These are phyloP conservation scores for Penaeus chinensis DNA, from an alignment of 1,140 invertebrate genomes.

Conservation along the genomic window DNA sequence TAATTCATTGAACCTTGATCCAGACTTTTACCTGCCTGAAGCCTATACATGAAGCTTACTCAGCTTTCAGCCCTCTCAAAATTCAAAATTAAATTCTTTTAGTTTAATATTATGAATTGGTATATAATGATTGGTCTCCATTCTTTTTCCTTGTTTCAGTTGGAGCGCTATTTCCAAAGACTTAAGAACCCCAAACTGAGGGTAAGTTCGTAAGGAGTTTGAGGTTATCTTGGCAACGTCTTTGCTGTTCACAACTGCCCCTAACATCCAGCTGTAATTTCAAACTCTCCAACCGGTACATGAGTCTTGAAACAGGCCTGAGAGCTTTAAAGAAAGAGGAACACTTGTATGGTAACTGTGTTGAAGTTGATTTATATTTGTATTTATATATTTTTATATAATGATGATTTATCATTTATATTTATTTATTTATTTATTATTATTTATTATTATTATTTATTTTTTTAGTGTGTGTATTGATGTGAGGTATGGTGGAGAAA, in stretches of 20 bases:
- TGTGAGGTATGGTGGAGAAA: constrained; percentile 10
- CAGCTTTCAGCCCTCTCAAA: constrained; percentile 46
- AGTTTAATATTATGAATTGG: constrained; percentile 57
- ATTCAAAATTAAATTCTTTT: constrained; percentile 60
- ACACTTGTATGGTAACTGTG: too few relatives aligned
- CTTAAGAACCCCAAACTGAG: constrained; percentile 64
- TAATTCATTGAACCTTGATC: too few relatives aligned
- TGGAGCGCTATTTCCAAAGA: constrained; percentile 95
- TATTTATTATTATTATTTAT: background rate
- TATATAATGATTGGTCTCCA: constrained; percentile 64
- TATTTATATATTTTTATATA: constrained; percentile 1
- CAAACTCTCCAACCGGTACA: background rate
- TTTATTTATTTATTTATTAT: constrained; percentile 10
- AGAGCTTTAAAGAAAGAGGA: too few relatives aligned
- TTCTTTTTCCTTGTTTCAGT: constrained; percentile 70
- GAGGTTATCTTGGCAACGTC: constrained; percentile 36
- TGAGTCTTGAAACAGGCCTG: too few relatives aligned
- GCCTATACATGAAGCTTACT: constrained; percentile 26
- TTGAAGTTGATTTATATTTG: background rate
- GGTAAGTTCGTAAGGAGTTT: constrained; percentile 58
- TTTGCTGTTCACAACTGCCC: constrained; percentile 33
- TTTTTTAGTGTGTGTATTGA: constrained; percentile 9
- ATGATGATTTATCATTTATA: background rate
- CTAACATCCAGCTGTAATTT: constrained; percentile 15
- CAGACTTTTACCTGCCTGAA: constrained; percentile 9